Evolutionary conservation across 2,113 vertebrate species (phyloP).

Genomic region (Triplophysa tibetana): DNA sequence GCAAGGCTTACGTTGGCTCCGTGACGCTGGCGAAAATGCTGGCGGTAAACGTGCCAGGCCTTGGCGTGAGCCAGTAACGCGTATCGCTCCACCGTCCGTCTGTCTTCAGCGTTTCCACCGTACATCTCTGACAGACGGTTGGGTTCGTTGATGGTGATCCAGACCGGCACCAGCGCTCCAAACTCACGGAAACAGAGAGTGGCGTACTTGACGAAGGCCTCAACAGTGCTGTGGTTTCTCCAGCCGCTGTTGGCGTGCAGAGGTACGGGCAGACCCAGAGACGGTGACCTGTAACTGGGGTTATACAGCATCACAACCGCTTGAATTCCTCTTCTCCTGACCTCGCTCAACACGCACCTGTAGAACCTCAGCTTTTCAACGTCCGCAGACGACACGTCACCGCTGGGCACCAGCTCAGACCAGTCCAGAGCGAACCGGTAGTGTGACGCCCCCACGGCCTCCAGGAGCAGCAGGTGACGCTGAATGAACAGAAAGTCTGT

Average conservation of each 20-base stretch:
- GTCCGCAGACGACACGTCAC: slow-evolving; percentile 76
- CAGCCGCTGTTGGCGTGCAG: slow-evolving; percentile 82
- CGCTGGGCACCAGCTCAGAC: slow-evolving; percentile 85
- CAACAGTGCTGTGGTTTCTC: slow-evolving; percentile 78
- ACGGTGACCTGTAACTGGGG: slow-evolving; percentile 76
- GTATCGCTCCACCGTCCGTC: slow-evolving; percentile 80
- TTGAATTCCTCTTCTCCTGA: slow-evolving; percentile 74
- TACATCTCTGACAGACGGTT: slow-evolving; percentile 83
- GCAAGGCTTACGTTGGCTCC: slow-evolving; percentile 81
- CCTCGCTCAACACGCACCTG: slow-evolving; percentile 83
- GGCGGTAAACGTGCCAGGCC: slow-evolving; percentile 84
- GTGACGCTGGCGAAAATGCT: slow-evolving; percentile 68
- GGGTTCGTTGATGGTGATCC: slow-evolving; percentile 96
- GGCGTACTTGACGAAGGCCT: slow-evolving; percentile 83
- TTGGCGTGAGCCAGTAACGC: slow-evolving; percentile 85
- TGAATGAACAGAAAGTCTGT: slow-evolving; percentile 87
- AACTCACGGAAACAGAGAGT: slow-evolving; percentile 86
- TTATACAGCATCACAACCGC: slow-evolving; percentile 86
- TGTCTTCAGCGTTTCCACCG: slow-evolving; percentile 69
- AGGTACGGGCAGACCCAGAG: slow-evolving; percentile 77
- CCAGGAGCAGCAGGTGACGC: slow-evolving; percentile 79
- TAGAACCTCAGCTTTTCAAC: slow-evolving; percentile 85
- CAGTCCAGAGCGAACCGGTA: slow-evolving; percentile 94
- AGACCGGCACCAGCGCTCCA: slow-evolving; percentile 82
- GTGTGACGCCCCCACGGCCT: slow-evolving; percentile 80